Conservation (phyloP, 2,113 vertebrate genomes). For the Pedetes capensis region DNA sequence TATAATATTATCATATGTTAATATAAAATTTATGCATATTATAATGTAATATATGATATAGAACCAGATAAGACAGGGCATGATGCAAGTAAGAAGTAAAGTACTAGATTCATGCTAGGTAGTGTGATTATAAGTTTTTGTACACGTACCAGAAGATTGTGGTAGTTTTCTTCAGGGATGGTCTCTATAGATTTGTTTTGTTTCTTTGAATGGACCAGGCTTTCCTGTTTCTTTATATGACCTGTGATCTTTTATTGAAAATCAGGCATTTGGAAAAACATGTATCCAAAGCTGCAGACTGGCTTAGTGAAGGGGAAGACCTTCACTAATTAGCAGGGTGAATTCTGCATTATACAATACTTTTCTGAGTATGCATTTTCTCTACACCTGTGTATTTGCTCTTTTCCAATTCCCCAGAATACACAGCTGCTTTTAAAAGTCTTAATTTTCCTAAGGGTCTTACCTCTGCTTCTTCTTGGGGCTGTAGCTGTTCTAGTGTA, state of each 20-base stretch:
- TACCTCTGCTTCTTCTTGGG: not conserved
- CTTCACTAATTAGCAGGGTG: not conserved
- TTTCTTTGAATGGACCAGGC: not conserved
- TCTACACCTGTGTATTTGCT: not conserved
- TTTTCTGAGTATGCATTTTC: not conserved
- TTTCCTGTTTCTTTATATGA: not conserved
- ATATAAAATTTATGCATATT: not conserved
- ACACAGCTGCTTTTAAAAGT: not conserved
- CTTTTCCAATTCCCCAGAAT: not conserved
- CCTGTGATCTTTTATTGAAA: not conserved
- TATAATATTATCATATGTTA: not conserved
- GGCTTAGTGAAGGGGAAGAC: not conserved
- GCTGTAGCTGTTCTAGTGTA: not conserved
- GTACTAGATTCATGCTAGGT: not conserved
- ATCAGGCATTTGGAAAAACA: not conserved
- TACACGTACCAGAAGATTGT: not conserved
- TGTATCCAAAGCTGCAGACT: not conserved
- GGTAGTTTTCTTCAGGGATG: not conserved
- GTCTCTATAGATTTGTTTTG: not conserved
- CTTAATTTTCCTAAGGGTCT: not conserved
- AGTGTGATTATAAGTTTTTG: not conserved
- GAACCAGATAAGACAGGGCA: not conserved
- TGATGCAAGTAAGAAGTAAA: not conserved
- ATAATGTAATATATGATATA: not conserved
- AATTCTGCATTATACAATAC: no score